phyloP scores from a whole-genome alignment of 1,140 invertebrate genomes.

The Trissolcus basalis region DNA sequence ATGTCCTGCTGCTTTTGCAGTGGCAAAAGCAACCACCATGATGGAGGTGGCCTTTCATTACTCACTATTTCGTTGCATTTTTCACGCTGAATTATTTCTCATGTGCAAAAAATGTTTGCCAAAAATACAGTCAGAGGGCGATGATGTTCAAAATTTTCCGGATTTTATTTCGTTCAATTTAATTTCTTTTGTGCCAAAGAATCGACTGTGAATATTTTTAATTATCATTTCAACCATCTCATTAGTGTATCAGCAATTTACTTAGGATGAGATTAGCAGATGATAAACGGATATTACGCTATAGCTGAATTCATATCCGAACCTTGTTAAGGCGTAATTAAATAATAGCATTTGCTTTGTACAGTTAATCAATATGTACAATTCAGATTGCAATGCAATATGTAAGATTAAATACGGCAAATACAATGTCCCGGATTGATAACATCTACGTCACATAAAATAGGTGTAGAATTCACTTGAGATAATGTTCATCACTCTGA shows the following conservation, averaged over 20 bases:
- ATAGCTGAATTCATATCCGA: conserved; percentile 5
- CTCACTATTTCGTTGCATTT: conserved; percentile 31
- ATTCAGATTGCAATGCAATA: conserved; percentile 11
- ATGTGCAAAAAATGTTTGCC: not conserved
- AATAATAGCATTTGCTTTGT: conserved; percentile 29
- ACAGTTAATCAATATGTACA: conserved; percentile 26
- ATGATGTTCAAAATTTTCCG: too few relatives aligned
- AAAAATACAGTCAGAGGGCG: not conserved
- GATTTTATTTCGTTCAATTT: too few relatives aligned
- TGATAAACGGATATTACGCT: conserved; percentile 4
- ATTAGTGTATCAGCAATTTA: not conserved
- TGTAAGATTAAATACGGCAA: conserved; percentile 15
- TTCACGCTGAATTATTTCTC: conserved; percentile 36
- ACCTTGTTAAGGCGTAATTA: conserved; percentile 22
- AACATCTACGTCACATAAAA: conserved; percentile 11
- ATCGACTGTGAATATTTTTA: too few relatives aligned
- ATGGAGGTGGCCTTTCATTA: conserved; percentile 38
- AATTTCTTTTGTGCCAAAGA: too few relatives aligned
- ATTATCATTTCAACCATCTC: too few relatives aligned
- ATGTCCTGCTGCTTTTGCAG: conserved; percentile 37
- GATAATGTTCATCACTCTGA: too few relatives aligned
- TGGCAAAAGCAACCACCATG: conserved; percentile 38
- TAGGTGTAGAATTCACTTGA: too few relatives aligned
- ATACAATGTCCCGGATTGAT: conserved; percentile 23
- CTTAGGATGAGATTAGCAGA: not conserved